phyloP scores from a whole-genome alignment of 2,113 vertebrate species.

The Leptodactylus fuscus region DNA sequence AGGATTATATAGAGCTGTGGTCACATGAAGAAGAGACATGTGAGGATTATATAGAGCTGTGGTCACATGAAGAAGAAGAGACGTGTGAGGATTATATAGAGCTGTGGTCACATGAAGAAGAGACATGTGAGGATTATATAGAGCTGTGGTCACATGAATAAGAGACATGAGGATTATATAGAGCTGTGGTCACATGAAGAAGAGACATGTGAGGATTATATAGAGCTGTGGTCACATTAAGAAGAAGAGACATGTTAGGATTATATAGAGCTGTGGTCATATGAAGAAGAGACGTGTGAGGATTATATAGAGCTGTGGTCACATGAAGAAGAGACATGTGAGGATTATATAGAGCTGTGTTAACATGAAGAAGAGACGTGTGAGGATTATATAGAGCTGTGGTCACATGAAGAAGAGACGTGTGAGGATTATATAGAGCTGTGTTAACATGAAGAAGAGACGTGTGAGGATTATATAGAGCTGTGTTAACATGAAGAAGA shows the following conservation, averaged over 20 bases:
- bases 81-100: not conserved
- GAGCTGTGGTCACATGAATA: too few relatives aligned
- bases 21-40: not conserved
- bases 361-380: not conserved
- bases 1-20: conserved; percentile 5
- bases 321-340: not conserved
- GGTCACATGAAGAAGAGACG: not conserved
- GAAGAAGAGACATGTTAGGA: not conserved
- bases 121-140: not conserved
- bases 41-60: too few relatives aligned
- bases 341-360: not conserved
- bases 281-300: not conserved
- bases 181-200: not conserved
- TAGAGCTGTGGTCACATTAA: not conserved
- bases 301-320: not conserved
- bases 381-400: not conserved
- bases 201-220: not conserved
- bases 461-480: not conserved
- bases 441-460: not conserved
- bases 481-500: not conserved
- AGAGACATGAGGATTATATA: not conserved
- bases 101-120: not conserved
- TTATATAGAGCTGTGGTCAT: not conserved
- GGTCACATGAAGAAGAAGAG: not conserved
- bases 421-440: too few relatives aligned